Evolutionary conservation across 2,888 invertebrate species (phyloP).

Genomic region (Choristoneura rosaceana): DNA sequence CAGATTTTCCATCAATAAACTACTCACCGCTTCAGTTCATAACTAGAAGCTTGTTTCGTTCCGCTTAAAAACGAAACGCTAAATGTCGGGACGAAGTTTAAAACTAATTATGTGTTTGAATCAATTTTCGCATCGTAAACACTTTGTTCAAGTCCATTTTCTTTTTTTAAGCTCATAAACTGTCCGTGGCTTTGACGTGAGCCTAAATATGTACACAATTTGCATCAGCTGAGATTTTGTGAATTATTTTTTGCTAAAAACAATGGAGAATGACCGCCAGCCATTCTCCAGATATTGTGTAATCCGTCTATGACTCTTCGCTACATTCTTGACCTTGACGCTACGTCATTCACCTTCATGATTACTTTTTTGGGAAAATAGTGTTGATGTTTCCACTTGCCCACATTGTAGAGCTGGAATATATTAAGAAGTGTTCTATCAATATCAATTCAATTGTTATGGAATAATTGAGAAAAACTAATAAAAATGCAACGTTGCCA

Average conservation of each 20-base stretch:
- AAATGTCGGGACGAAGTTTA: constrained; percentile 37
- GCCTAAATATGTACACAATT: constrained; percentile 9
- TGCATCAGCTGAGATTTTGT: background rate
- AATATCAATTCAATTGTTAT: no score
- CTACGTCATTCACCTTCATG: no score
- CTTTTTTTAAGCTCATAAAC: constrained; percentile 17
- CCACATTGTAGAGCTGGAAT: no score
- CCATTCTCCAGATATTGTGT: no score
- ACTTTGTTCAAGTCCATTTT: constrained; percentile 40
- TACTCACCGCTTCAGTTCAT: constrained; percentile 2
- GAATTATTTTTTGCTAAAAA: background rate
- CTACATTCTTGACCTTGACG: no score
- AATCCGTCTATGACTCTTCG: no score
- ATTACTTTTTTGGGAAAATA: no score
- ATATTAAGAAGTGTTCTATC: no score
- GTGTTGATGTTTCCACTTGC: no score
- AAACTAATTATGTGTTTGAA: constrained; percentile 40
- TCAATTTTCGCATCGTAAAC: constrained; percentile 38
- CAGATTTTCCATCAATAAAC: background rate
- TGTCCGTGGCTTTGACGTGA: constrained; percentile 18
- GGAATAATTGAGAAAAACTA: no score
- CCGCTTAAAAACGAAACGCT: constrained; percentile 35
- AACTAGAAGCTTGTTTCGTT: background rate
- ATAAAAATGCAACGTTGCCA: no score
- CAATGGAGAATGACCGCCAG: no score